phyloP scores from a whole-genome alignment of 2,113 vertebrate species.

The Pterocles gutturalis region DNA sequence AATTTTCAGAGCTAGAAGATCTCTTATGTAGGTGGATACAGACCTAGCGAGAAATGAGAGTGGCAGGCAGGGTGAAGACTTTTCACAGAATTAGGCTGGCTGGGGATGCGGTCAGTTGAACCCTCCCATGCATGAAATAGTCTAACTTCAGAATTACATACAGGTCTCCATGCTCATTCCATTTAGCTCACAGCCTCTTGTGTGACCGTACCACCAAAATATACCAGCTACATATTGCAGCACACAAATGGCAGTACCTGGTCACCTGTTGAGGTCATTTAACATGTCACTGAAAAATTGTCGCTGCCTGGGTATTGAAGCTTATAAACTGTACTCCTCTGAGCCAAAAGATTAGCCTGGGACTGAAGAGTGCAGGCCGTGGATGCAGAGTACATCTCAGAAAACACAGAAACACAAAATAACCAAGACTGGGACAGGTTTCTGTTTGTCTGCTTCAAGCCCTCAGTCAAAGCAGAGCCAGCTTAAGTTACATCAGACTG shows the following conservation, averaged over 20 bases:
- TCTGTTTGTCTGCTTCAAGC: neutral
- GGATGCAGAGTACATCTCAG: neutral
- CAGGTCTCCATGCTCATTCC: neutral
- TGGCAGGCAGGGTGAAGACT: neutral
- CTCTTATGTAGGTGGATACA: neutral
- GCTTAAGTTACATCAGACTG: neutral
- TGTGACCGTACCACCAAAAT: neutral
- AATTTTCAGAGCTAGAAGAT: neutral
- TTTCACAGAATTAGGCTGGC: neutral
- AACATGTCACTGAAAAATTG: neutral
- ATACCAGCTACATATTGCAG: neutral
- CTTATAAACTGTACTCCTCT: neutral
- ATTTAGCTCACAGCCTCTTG: neutral
- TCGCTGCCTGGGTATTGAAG: neutral
- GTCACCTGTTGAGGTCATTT: neutral
- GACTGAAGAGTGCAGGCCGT: neutral
- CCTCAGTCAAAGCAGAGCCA: neutral
- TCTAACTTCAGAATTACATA: neutral
- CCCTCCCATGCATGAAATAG: neutral
- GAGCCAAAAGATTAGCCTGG: neutral
- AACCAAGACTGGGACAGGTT: neutral
- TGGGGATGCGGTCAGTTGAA: accelerated
- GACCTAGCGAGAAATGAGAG: neutral
- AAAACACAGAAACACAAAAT: neutral
- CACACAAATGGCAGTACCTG: neutral